phyloP scores from a whole-genome alignment of 2,888 invertebrate species.

The Serripes groenlandicus region DNA sequence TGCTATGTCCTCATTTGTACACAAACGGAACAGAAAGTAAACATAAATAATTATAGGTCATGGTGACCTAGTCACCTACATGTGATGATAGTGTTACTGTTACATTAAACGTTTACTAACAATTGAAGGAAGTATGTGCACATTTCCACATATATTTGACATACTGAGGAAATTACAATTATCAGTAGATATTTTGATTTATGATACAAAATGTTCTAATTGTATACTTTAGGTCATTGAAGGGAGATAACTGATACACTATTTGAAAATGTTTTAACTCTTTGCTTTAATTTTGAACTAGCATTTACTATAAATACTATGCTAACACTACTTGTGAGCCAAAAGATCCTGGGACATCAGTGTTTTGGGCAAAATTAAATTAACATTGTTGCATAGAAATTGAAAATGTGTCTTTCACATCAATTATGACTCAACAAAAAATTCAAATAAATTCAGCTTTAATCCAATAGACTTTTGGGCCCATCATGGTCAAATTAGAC shows the following conservation, averaged over 20 bases:
- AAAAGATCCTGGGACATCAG: no score
- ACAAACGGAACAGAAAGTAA: slow-evolving; percentile 14
- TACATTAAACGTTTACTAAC: background rate
- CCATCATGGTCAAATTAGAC: no score
- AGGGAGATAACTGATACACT: background rate
- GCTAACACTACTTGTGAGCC: background rate
- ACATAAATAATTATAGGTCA: background rate
- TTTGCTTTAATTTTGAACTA: no score
- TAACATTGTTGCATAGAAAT: no score
- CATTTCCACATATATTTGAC: background rate
- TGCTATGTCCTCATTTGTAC: background rate
- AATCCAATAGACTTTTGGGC: no score
- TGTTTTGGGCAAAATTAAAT: no score
- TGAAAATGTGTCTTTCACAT: no score
- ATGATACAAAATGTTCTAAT: background rate
- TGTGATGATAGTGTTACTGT: no score
- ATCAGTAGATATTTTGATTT: background rate
- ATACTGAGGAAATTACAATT: background rate
- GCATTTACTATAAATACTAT: no score
- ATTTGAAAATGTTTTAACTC: no score
- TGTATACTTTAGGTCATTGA: background rate
- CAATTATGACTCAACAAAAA: no score
- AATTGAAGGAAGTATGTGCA: background rate
- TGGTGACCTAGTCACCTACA: background rate
- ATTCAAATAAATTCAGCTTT: no score